Evolutionary conservation across 2,113 vertebrate species (phyloP).

Genomic region (Otus sunia): DNA sequence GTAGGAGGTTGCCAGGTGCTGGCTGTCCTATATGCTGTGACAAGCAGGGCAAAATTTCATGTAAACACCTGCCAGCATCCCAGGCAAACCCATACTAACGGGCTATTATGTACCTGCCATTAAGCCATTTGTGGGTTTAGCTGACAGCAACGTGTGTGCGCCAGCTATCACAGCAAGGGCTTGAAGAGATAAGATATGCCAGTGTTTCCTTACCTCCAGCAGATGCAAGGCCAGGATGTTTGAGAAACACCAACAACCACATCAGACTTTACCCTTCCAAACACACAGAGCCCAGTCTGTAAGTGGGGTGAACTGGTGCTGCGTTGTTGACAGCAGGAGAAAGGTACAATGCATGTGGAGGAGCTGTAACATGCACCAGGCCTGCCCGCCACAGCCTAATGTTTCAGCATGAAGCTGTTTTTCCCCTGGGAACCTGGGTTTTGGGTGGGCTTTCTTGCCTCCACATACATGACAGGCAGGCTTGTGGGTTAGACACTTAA

Average conservation of each 20-base stretch:
- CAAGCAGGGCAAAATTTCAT: conserved; percentile 63
- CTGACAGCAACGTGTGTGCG: conserved; percentile 28
- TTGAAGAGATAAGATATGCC: conserved; percentile 1
- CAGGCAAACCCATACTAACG: conserved; percentile 53
- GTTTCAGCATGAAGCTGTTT: neutral
- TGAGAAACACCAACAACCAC: neutral
- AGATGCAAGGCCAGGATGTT: neutral
- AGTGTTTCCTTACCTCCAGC: neutral
- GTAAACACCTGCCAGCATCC: conserved; percentile 74
- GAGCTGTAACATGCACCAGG: neutral
- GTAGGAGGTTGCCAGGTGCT: conserved; percentile 76
- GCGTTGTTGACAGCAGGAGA: neutral
- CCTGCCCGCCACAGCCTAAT: neutral
- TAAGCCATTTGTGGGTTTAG: conserved; percentile 62
- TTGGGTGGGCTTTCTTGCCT: neutral
- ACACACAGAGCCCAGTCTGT: neutral
- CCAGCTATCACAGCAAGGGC: neutral
- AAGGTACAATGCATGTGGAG: accelerated
- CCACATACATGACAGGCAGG: neutral
- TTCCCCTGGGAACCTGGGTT: neutral
- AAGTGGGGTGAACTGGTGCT: neutral
- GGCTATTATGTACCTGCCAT: conserved; percentile 66
- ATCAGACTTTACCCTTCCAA: neutral
- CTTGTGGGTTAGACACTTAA: neutral
- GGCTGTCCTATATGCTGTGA: conserved; percentile 44